Base-by-base conservation (phyloP, 2,113 vertebrate species). In the Gadus macrocephalus region DNA sequence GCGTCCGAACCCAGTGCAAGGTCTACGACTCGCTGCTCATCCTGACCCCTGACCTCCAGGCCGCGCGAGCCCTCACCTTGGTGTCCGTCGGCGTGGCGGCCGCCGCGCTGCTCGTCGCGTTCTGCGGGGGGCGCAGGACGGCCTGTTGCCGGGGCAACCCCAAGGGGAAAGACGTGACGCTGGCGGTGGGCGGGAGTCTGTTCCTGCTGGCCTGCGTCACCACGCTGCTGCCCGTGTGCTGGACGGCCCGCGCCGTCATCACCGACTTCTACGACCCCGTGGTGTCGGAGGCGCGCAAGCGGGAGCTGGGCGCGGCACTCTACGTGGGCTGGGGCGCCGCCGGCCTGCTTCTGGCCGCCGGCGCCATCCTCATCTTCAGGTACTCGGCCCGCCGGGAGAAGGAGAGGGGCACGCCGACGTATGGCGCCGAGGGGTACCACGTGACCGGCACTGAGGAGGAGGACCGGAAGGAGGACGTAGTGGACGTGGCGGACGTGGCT, bases 1-100 rank as follows among this genome's bases (percentile, higher is more conserved):
- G 91, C 67, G 67, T 92, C 73, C 85, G 84, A 49, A 81, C 95
- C 86, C 94, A 96, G 83, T 98, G 96, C 78, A 95, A 95, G 78
- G 86, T 88, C 42, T 94, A 98, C 0, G 86, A 89, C 66, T 97
- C 96, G 0, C 0, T 95, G 77, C 83, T 98, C 38, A 92, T 87
- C 20, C 93, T 99, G 0, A 89, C 93, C 0, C 67, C 90, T 0
- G 87, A 86, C 16, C 82, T 98, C 20, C 94, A 96, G 78, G 89
- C 91, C 0, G 88, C 93, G 15, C 89, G 95, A 2, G 95, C 90
- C 0, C 90, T 98, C 15, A 94, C 94, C 94, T 93, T 93, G 7
- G 1, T 78, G 28, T 92, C 95, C 0, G 71, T 88, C 8, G 73
- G 74, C 0, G 70, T 97, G 4, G 90, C 91, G 19, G 75, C 94